These are phyloP conservation scores for Dinocampus coccinellae DNA, from an alignment of 2,888 invertebrate genomes.

Conservation along the genomic window DNA sequence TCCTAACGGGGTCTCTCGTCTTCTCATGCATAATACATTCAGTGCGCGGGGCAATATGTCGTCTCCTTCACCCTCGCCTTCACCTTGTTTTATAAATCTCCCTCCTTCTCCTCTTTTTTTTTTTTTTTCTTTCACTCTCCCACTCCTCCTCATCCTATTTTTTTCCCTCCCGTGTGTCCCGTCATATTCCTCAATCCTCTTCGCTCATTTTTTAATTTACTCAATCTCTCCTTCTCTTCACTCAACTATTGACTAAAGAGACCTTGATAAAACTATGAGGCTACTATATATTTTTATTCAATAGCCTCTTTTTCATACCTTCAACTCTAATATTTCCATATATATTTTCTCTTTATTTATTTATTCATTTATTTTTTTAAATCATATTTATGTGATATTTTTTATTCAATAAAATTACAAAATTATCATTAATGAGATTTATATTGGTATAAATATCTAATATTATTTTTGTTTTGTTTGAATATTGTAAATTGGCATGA, in stretches of 20 bases:
- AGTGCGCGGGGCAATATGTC: slow-evolving; percentile 64
- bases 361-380: too few relatives aligned
- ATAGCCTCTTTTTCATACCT: background rate
- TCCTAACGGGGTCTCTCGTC: slow-evolving; percentile 46
- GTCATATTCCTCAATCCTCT: slow-evolving; percentile 19
- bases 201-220: slow-evolving; percentile 23
- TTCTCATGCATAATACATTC: slow-evolving; percentile 66
- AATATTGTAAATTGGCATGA: too few relatives aligned
- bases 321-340: background rate
- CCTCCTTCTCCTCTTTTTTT: slow-evolving; percentile 40
- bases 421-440: too few relatives aligned
- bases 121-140: slow-evolving; percentile 43
- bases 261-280: background rate
- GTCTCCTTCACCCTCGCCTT: slow-evolving; percentile 47
- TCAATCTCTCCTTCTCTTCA: background rate
- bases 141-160: slow-evolving; percentile 19
- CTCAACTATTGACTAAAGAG: slow-evolving; percentile 12
- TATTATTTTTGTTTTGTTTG: background rate
- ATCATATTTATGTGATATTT: too few relatives aligned
- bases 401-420: too few relatives aligned
- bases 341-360: too few relatives aligned
- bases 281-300: background rate
- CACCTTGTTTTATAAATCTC: slow-evolving; percentile 62
- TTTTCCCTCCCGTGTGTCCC: background rate
- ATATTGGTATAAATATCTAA: too few relatives aligned